Conservation (phyloP, 2,888 invertebrate genomes). For the Melinaea menophilus region DNA sequence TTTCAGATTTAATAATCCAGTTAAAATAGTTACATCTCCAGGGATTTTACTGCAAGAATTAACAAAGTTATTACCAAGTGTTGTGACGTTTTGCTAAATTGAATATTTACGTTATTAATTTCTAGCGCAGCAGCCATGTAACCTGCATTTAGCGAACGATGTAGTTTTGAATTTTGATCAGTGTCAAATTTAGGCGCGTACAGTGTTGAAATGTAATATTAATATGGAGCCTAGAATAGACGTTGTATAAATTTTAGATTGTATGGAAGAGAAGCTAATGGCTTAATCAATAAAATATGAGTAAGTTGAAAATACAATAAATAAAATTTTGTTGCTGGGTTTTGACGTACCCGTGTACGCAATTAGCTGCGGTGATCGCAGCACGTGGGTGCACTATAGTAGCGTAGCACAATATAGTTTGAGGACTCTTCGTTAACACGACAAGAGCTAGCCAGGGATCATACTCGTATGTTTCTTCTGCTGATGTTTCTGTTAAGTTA, state of each 20-base stretch:
- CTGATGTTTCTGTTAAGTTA: constrained; percentile 2
- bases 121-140: too few species aligned
- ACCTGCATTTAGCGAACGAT: too few species aligned
- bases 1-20: constrained; percentile 57
- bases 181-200: not conserved
- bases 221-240: too few species aligned
- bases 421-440: constrained; percentile 49
- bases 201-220: too few species aligned
- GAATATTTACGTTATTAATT: too few species aligned
- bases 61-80: too few species aligned
- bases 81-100: too few species aligned
- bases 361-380: constrained; percentile 61
- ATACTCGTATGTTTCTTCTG: constrained; percentile 26
- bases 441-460: constrained; percentile 64
- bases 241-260: too few species aligned
- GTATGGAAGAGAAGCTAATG: not conserved
- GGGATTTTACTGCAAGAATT: constrained; percentile 40
- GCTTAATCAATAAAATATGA: not conserved
- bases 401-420: constrained; percentile 60
- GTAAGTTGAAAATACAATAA: too few species aligned
- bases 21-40: constrained; percentile 52
- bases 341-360: constrained; percentile 53
- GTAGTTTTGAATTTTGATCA: too few species aligned
- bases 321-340: not conserved
- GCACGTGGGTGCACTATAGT: constrained; percentile 63